A percentile compares a stretch with the other conserved stretches of the same genome.
Conservation (phyloP, 1,140 invertebrate species). For the Penaeus vannamei region DNA sequence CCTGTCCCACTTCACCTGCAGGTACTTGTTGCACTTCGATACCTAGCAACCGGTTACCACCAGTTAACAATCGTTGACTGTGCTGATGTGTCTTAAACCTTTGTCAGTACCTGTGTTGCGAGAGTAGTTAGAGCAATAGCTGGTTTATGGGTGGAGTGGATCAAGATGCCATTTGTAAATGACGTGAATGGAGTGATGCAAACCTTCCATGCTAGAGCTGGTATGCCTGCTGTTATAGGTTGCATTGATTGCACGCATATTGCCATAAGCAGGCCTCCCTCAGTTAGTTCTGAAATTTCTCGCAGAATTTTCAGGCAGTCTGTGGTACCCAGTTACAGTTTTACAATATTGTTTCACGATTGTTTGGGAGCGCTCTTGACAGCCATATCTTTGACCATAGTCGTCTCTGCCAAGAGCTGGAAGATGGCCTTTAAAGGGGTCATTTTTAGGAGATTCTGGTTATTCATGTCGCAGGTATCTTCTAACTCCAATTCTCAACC, state of each 20-base stretch:
- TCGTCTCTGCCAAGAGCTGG: not conserved
- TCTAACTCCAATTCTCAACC: too few species aligned
- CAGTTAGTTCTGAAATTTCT: not conserved
- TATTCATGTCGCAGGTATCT: not conserved
- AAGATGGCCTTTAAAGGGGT: not conserved
- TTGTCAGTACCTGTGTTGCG: too few species aligned
- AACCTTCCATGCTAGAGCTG: not conserved
- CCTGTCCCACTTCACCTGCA: slow-evolving; percentile 37
- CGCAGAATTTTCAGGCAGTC: slow-evolving; percentile 4
- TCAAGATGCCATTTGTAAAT: not conserved
- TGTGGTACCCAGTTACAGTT: slow-evolving; percentile 2
- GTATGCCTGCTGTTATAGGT: slow-evolving; percentile 13
- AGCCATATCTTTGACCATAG: not conserved
- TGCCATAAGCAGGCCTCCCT: not conserved
- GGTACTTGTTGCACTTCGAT: not conserved
- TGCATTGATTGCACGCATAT: not conserved
- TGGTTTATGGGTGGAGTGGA: too few species aligned
- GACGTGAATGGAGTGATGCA: not conserved
- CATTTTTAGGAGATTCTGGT: slow-evolving; percentile 6
- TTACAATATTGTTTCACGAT: slow-evolving; percentile 18
- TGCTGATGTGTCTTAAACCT: too few species aligned
- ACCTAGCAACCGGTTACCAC: too few species aligned
- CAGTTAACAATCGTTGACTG: too few species aligned
- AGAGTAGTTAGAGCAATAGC: too few species aligned
- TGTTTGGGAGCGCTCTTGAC: slow-evolving; percentile 2